phyloP scores from a whole-genome alignment of 2,797 vertebrate genomes.

The Schizopygopsis pylzovi region DNA sequence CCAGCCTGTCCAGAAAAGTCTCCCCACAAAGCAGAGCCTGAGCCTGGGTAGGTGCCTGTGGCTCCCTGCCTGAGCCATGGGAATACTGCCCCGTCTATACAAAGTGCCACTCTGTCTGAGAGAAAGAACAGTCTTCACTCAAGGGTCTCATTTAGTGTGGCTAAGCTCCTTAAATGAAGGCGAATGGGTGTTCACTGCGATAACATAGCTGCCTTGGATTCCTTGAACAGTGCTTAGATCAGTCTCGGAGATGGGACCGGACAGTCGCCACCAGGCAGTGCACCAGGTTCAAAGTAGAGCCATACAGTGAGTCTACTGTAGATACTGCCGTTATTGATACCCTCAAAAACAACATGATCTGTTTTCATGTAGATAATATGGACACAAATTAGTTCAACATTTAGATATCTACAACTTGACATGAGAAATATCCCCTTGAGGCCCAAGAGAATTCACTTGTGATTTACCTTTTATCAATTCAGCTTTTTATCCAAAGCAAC shows the following conservation, averaged over 20 bases:
- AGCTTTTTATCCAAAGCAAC: conserved; percentile 10
- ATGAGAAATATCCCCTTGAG: neutral
- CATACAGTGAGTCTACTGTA: conserved; percentile 59
- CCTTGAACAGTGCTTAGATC: conserved; percentile 58
- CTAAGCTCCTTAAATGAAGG: conserved; percentile 67
- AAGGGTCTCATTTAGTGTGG: conserved; percentile 73
- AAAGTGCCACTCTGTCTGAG: conserved; percentile 78
- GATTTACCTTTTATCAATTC: neutral
- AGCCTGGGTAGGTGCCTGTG: conserved; percentile 71
- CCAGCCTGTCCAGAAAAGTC: conserved; percentile 70
- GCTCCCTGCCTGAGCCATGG: conserved; percentile 69
- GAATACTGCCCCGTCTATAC: conserved; percentile 74
- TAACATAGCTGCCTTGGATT: conserved; percentile 67
- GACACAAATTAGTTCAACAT: conserved; percentile 24
- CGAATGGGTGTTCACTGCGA: conserved; percentile 68
- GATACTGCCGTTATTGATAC: conserved; percentile 34
- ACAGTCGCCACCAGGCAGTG: conserved; percentile 54
- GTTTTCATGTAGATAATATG: conserved; percentile 43
- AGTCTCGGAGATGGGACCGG: conserved; percentile 57
- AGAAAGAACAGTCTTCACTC: conserved; percentile 69
- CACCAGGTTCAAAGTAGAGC: conserved; percentile 53
- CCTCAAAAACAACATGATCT: conserved; percentile 25
- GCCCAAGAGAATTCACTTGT: neutral
- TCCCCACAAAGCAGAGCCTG: conserved; percentile 74
- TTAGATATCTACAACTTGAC: conserved; percentile 23